These are phyloP conservation scores for Tilapia sparmanii DNA, from an alignment of 2,113 vertebrate species.

Conservation along the genomic window DNA sequence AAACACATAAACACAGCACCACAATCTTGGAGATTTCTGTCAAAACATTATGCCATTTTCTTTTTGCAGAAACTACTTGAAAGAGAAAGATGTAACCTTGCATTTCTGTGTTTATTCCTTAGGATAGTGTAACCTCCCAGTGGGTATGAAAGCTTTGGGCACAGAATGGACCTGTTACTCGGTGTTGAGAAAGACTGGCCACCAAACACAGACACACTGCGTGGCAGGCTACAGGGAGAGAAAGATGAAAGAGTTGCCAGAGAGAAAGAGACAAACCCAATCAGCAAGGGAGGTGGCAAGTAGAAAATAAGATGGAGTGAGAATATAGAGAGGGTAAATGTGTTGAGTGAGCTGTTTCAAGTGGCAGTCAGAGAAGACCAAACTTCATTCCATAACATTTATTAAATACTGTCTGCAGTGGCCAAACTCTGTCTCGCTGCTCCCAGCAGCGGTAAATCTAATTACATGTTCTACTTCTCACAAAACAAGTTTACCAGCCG, in stretches of 20 bases:
- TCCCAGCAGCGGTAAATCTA: constrained; percentile 62
- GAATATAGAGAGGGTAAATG: constrained; percentile 14
- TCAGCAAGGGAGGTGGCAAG: constrained; percentile 11
- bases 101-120: not conserved
- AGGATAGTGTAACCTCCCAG: constrained; percentile 10
- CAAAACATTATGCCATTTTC: not conserved
- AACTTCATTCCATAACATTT: constrained; percentile 61
- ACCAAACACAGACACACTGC: not conserved
- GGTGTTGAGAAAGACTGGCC: not conserved
- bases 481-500: constrained; percentile 62
- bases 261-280: constrained; percentile 15
- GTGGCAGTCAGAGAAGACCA: constrained; percentile 37
- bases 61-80: not conserved
- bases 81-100: not conserved
- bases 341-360: constrained; percentile 52
- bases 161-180: constrained; percentile 25
- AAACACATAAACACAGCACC: not conserved
- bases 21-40: not conserved
- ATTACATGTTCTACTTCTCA: constrained; percentile 62
- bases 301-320: constrained; percentile 12
- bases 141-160: constrained; percentile 12
- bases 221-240: not conserved
- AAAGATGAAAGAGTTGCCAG: constrained; percentile 8
- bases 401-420: constrained; percentile 59
- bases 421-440: constrained; percentile 37